Evolutionary conservation across 2,113 vertebrate genomes (phyloP).

Genomic region (Raja brachyura): DNA sequence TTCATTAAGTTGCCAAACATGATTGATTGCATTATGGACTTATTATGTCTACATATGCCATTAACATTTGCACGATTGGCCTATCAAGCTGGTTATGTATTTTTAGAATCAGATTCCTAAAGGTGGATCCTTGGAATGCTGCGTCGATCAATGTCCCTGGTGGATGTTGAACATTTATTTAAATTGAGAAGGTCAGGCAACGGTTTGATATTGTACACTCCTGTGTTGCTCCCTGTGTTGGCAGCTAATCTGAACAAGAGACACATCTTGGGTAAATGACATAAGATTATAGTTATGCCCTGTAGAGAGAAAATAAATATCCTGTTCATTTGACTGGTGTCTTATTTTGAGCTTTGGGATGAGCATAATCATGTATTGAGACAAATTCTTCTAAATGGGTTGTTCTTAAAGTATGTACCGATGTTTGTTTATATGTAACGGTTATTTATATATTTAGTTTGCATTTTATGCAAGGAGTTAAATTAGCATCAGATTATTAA

Average conservation of each 20-base stretch:
- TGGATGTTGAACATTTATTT: background rate
- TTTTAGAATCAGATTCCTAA: background rate
- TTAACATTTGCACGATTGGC: background rate
- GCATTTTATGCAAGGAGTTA: too few species aligned
- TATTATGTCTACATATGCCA: too few species aligned
- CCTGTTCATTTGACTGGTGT: background rate
- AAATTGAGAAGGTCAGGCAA: background rate
- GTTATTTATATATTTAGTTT: background rate
- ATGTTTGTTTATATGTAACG: background rate
- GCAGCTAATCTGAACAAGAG: background rate
- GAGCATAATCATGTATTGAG: too few species aligned
- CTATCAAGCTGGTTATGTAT: background rate
- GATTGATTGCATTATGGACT: background rate
- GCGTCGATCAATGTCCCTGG: background rate
- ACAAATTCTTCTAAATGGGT: too few species aligned
- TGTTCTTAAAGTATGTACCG: too few species aligned
- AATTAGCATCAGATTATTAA: too few species aligned
- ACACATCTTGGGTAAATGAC: background rate
- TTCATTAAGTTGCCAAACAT: background rate
- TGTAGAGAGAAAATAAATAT: background rate
- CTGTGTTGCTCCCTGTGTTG: conserved; percentile 13
- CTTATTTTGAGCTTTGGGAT: too few species aligned
- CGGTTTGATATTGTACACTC: background rate
- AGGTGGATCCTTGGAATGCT: background rate
- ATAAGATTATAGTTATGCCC: background rate